Evolutionary conservation across 2,888 invertebrate species (phyloP).

Genomic region (Nemoura dubitans): DNA sequence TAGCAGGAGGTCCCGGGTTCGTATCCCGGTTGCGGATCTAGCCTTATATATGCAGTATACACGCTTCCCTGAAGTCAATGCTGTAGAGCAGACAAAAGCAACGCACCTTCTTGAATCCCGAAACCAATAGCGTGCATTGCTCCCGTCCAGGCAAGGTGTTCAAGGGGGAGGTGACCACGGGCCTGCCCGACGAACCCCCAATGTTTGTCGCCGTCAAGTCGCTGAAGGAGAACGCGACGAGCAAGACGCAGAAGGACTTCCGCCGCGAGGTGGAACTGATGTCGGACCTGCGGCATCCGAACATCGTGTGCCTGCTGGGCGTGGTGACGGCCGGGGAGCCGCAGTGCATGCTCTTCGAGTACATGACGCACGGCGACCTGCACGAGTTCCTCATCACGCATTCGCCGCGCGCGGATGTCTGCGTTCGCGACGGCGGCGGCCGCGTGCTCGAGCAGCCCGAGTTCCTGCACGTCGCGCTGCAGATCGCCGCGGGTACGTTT

Average conservation of each 20-base stretch:
- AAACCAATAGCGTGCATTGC: no score
- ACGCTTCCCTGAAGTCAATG: no score
- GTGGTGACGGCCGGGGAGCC: constrained; percentile 90
- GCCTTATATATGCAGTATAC: no score
- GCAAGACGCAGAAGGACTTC: constrained; percentile 92
- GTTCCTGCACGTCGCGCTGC: constrained; percentile 88
- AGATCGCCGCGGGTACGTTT: constrained; percentile 78
- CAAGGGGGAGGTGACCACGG: constrained; percentile 85
- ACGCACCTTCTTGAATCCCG: no score
- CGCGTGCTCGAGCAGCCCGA: constrained; percentile 81
- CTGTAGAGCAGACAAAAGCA: no score
- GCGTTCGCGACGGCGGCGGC: constrained; percentile 71
- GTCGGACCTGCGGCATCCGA: constrained; percentile 92
- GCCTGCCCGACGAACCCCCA: constrained; percentile 67
- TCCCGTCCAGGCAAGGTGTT: constrained; percentile 92
- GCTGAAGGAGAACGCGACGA: constrained; percentile 89
- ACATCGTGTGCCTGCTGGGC: constrained; percentile 94
- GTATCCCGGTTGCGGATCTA: no score
- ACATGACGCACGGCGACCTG: constrained; percentile 96
- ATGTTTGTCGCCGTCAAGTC: constrained; percentile 93
- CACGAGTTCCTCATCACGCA: constrained; percentile 94
- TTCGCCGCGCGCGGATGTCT: constrained; percentile 75
- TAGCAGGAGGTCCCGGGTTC: no score
- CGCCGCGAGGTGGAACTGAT: constrained; percentile 92
- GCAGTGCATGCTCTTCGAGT: constrained; percentile 96